Base-by-base conservation (phyloP, 1,140 invertebrate species). In the Asbolus verrucosus region DNA sequence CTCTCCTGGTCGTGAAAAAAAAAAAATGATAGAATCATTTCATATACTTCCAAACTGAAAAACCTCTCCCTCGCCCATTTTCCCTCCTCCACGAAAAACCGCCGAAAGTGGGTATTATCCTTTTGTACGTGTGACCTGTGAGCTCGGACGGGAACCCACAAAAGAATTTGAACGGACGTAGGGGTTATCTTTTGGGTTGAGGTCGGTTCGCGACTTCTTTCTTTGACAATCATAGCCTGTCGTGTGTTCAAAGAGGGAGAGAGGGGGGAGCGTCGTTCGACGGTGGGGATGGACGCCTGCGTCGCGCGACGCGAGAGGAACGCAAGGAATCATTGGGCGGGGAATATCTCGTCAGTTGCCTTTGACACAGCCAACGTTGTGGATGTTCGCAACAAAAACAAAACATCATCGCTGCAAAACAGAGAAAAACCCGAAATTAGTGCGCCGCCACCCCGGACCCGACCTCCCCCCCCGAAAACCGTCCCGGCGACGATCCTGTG, bases 331-430 rank as follows among this genome's bases (percentile, higher is more conserved):
- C 73, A 65, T 69, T 33, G 61, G 68, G 79, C 78, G 77, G 76
- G 73, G 73, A 74, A 77, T 71, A 74, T 70, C 73, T 74, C 73
- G 67, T 73, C 71, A 72, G 69, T 74, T 46, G 71, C 61, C 79
- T 80, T 72, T 81, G 82, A 81, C 81, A 81, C 77, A 82, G 46
- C 46, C 11, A 54, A 79, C 80, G 79, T 82, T 80, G 82, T 80
- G 82, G 82, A 81, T 81, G 81, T 76, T 78, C 16, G 79, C 78
- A 78, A 59, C 78, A 82, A n/a, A n/a, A n/a, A n/a, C 80, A 76
- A 79, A 30, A 46, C 41, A 46, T n/a, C n/a, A 46, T 46, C 46
- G 46, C 46, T 18, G 8, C 27, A 11, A 54, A 54, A 54, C 46
- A 54, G 27, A 5, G 46, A 46, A 46, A 46, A 19, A 27, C 3